Evolutionary conservation across 1,140 invertebrate genomes (phyloP), one percentile per base, ranked within the genome.

Genomic region (Aporrectodea caliginosa): DNA sequence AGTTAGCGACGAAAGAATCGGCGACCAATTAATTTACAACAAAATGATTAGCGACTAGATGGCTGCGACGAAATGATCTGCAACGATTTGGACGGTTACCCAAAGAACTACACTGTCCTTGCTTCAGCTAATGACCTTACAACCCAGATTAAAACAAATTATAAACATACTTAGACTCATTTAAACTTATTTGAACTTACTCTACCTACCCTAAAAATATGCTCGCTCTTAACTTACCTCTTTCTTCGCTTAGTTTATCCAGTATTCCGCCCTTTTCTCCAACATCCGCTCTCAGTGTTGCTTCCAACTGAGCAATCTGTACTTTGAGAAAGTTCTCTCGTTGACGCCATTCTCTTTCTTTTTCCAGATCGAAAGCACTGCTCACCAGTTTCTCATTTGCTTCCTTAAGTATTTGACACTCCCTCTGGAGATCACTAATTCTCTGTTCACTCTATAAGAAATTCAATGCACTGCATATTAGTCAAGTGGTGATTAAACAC

Each of bases 251-350:
- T 29, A 89, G 83, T 82, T 84, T 85, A 78, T 89, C 88, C 30
- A 89, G 81, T 31, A 90, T 85, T 58, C 83, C 83, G 32, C 87
- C 87, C 81, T 90, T 90, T 78, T 89, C 88, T 30, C 88, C 88
- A 12, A 89, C 84, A 82, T 90, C 88, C 22, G 87, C 84, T 80
- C 89, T 89, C 2, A 90, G 77, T 71, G 89, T 88, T 16, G 88
- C 86, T 77, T 90, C 89, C 58, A 90, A 82, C 82, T 90, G 89
- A 30, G 87, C 85, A 16, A 90, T 89, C 84, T 90, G 88, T 29
- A 89, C 84, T 81, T 88, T 89, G 0, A 90, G 83, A 2, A 86
- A 84, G 80, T 86, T 86, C 84, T 90, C 88, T 79, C 84, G 81
- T 81, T 88, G 86, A 43, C 86, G 75, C 88, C 87, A 88, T 76